Base-by-base conservation (phyloP, 2,113 vertebrate genomes). In the Chloebia gouldiae region DNA sequence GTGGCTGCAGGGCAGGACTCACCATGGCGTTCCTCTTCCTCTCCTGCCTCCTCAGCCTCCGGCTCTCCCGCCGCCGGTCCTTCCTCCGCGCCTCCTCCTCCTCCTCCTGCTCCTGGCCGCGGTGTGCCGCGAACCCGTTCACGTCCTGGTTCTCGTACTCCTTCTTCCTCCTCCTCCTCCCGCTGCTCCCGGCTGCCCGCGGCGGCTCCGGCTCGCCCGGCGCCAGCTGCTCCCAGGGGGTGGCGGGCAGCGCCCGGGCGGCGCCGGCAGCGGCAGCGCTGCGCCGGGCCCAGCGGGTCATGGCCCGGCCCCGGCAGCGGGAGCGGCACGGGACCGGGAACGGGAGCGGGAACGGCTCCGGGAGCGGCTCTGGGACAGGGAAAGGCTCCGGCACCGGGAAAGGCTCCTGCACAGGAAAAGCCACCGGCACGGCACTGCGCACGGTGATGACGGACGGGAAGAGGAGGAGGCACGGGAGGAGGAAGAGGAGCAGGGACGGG, bases 221-320 rank as follows among this genome's bases (percentile, higher is more conserved):
- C 56, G 66, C 56, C 70, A 85, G 70, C 82, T 65, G 81, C 70
- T 97, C 98, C 99, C 99, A 99, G 20, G 99, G 98, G 1, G 99
- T 99, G 6, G 99, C 98, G 8, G 97, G 93, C 31, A 98, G 96
- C 9, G 97, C 96, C 90, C 98, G 98, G 73, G 96, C 97, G 42
- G 98, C 98, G 33, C 39, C 39, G 39, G 39, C 39, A n/a, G n/a
- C n/a, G n/a, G n/a, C n/a, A 40, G 98, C 98, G 33, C 91, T 98
- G 7, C 98, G 98, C 80, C 99, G 97, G 11, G 99, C 99, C 99
- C 99, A 99, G 37, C 99, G 95, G 9, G 99, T 99, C 99, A 99
- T 99, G 92, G 61, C 37, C 37, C 56, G 54, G 31, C 13, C 39
- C 39, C 39, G 39, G 39, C 39, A n/a, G n/a, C n/a, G n/a, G n/a